Conservation (phyloP, 2,113 vertebrate genomes). For the Mandrillus leucophaeus region DNA sequence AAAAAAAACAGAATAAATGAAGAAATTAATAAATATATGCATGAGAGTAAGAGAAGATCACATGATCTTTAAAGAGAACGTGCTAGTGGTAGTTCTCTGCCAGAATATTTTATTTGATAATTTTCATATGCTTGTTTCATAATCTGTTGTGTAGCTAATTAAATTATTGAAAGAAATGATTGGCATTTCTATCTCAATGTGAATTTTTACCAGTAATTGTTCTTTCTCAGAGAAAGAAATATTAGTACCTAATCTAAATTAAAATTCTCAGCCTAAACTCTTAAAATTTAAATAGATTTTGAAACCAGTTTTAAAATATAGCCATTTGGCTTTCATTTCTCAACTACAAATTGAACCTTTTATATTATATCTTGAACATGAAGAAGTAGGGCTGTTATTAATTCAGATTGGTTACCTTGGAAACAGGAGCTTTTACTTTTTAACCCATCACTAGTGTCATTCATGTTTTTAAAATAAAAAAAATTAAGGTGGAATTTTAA, state of each 20-base stretch:
- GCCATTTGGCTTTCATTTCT: constrained; percentile 76
- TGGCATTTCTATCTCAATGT: neutral
- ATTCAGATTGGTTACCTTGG: constrained; percentile 81
- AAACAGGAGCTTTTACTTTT: constrained; percentile 72
- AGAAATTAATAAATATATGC: neutral
- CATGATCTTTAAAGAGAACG: neutral
- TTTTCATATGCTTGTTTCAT: neutral
- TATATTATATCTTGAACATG: constrained; percentile 58
- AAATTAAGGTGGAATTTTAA: neutral
- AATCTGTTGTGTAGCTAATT: neutral
- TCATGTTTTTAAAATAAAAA: constrained; percentile 45
- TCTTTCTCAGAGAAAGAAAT: neutral
- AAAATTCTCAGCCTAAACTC: constrained; percentile 50
- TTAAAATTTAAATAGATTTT: constrained; percentile 63
- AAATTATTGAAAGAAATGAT: neutral
- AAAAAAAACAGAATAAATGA: neutral
- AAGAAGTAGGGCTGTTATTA: constrained; percentile 69
- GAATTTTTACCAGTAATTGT: neutral
- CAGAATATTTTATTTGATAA: neutral
- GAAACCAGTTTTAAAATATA: constrained; percentile 58
- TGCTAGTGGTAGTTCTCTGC: neutral
- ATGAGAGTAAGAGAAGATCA: neutral
- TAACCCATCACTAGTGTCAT: constrained; percentile 48
- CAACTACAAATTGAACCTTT: constrained; percentile 74
- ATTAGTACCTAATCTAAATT: neutral